Base-by-base conservation (phyloP, 1,140 invertebrate species). In the Acromyrmex charruanus region DNA sequence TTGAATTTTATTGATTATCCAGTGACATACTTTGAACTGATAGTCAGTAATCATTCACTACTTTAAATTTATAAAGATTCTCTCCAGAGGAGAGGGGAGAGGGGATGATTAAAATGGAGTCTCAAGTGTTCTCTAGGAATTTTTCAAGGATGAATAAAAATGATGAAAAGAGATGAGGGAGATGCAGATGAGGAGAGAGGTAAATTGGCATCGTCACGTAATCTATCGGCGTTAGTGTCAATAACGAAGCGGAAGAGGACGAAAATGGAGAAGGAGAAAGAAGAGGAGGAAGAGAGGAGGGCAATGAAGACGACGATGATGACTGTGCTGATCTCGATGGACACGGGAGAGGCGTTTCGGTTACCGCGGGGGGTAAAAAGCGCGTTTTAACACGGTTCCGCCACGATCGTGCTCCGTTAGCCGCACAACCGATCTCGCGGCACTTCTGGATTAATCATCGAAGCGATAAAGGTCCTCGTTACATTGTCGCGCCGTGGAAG, bases 271-370 rank as follows among this genome's bases (percentile, higher is more conserved):
- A 31, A 31, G 28, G 28, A 82, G 39, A 4, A 55, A 10, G 77
- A 66, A 35, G 65, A 61, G 10, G 53, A 49, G 35, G 12, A 31
- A 35, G 51, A 69, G 21, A 69, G 28, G 28, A 39, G 28, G 55
- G 63, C 31, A 77, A 87, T 21, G 21, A 51, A 44, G 80, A 81
- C 65, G 58, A 87, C 72, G 44, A 66, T 74, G 81, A 91, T 94
- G 94, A 94, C 93, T 89, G n/a, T 89, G 90, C 92, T 49, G 81
- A 91, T 93, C 86, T 69, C 55, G 25, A 53, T 21, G 68, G 91
- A 94, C 94, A 94, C 90, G 90, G 88, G 88, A 94, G 90, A 94
- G 94, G 94, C 94, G 94, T 94, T 94, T 93, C 90, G 75, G 69
- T 87, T 94, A 77, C 92, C 72, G 86, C 92, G 87, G 92, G 91